phyloP scores from a whole-genome alignment of 1,140 invertebrate genomes.

The Scaptomyza montana region DNA sequence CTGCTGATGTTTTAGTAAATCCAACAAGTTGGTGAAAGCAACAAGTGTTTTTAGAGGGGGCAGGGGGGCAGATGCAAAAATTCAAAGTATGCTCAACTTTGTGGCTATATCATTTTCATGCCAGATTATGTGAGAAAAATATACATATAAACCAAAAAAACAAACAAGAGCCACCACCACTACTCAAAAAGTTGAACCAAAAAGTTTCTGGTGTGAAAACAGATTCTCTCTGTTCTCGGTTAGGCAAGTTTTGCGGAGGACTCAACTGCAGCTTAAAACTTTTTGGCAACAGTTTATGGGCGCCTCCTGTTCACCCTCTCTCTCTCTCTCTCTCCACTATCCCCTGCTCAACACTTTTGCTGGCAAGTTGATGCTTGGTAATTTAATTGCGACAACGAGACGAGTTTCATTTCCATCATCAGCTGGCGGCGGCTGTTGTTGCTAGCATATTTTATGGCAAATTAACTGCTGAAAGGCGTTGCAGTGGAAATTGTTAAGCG shows the following conservation, averaged over 20 bases:
- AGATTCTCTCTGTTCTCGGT: conserved; percentile 15
- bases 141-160: conserved; percentile 16
- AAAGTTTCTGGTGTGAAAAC: conserved; percentile 63
- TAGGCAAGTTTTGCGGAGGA: conserved; percentile 36
- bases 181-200: conserved; percentile 56
- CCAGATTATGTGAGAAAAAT: conserved; percentile 49
- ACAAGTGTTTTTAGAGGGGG: conserved; percentile 31
- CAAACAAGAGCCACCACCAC: conserved; percentile 59
- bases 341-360: conserved; percentile 2
- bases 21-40: conserved; percentile 59
- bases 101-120: conserved; percentile 68
- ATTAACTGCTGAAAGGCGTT: conserved; percentile 70
- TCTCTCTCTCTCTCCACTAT: background rate
- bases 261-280: conserved; percentile 77
- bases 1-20: conserved; percentile 2
- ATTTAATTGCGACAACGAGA: conserved; percentile 65
- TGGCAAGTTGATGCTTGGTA: conserved; percentile 50
- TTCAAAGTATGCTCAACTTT: conserved; percentile 65
- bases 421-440: conserved; percentile 45
- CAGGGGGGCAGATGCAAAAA: conserved; percentile 36
- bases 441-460: conserved; percentile 66
- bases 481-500: conserved; percentile 52
- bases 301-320: background rate
- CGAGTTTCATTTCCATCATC: conserved; percentile 29
- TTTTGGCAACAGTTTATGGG: conserved; percentile 72